Conservation (phyloP, 2,113 vertebrate genomes). For the Phalacrocorax carbo region DNA sequence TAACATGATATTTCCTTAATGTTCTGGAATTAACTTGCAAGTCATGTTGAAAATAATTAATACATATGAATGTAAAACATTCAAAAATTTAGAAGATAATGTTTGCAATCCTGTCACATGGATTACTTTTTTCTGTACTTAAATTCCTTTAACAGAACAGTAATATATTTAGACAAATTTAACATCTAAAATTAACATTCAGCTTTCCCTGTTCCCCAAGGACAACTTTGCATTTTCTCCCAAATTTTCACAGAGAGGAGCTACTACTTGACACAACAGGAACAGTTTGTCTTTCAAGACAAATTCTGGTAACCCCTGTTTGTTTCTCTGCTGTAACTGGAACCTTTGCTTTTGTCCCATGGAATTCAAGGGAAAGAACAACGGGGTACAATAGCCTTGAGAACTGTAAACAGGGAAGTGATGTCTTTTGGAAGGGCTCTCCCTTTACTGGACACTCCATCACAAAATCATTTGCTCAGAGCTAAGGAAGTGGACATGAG, state of each 20-base stretch:
- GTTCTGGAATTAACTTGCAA: slow-evolving; percentile 41
- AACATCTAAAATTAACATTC: neutral
- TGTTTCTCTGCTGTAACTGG: neutral
- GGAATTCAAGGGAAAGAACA: neutral
- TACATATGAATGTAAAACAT: slow-evolving; percentile 44
- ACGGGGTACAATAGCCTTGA: neutral
- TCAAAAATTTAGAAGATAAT: slow-evolving; percentile 26
- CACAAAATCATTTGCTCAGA: neutral
- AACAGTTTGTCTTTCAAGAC: neutral
- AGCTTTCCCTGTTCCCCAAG: neutral
- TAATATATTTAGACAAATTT: neutral
- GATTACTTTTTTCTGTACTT: neutral
- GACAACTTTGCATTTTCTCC: neutral
- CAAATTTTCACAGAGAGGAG: neutral
- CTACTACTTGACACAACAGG: neutral
- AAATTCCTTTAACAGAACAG: slow-evolving; percentile 5
- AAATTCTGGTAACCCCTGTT: neutral
- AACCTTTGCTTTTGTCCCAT: neutral
- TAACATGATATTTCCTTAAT: slow-evolving; percentile 42
- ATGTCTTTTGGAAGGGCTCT: neutral
- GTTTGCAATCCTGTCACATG: slow-evolving; percentile 22
- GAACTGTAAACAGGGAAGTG: neutral
- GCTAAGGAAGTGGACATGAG: neutral
- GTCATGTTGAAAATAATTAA: slow-evolving; percentile 46
- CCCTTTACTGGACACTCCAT: neutral